Percentiles rank a stretch among this genome's conserved stretches.
These are phyloP conservation scores for Pentalonia nigronervosa DNA, from an alignment of 1,140 invertebrate genomes.

Conservation along the genomic window DNA sequence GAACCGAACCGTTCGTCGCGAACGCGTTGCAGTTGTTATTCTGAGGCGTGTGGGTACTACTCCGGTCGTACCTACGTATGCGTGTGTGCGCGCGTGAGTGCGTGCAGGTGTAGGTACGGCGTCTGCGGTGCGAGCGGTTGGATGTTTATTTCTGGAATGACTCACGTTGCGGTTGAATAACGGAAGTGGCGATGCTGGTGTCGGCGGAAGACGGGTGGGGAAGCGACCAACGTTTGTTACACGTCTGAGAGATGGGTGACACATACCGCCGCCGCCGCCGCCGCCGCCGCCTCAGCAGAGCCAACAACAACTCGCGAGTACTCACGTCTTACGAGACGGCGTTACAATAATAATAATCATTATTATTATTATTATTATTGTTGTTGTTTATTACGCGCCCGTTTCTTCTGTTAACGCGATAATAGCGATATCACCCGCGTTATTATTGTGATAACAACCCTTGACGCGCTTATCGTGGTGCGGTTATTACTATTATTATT, in stretches of 20 bases:
- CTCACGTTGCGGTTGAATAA: neutral
- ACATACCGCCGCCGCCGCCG: neutral
- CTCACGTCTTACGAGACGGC: neutral
- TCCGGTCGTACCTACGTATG: neutral
- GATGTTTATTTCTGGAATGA: constrained; percentile 55
- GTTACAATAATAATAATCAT: no score
- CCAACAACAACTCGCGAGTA: neutral
- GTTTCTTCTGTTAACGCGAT: neutral
- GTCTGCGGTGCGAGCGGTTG: neutral
- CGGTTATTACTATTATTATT: neutral
- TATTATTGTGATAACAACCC: neutral
- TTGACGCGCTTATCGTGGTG: neutral
- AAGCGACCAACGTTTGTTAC: neutral
- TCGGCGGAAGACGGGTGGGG: neutral
- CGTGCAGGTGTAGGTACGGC: neutral
- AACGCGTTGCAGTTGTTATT: neutral
- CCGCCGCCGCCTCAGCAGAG: neutral
- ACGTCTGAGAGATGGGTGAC: neutral
- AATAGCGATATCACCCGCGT: neutral
- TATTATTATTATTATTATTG: neutral
- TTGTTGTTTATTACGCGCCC: neutral
- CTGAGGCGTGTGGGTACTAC: neutral
- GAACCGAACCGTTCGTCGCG: no score
- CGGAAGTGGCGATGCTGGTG: neutral
- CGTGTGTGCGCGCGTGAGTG: neutral